Percentiles rank a stretch among this genome's conserved stretches.
Conservation (phyloP, 2,888 invertebrate genomes). For the Lamproptera curius region DNA sequence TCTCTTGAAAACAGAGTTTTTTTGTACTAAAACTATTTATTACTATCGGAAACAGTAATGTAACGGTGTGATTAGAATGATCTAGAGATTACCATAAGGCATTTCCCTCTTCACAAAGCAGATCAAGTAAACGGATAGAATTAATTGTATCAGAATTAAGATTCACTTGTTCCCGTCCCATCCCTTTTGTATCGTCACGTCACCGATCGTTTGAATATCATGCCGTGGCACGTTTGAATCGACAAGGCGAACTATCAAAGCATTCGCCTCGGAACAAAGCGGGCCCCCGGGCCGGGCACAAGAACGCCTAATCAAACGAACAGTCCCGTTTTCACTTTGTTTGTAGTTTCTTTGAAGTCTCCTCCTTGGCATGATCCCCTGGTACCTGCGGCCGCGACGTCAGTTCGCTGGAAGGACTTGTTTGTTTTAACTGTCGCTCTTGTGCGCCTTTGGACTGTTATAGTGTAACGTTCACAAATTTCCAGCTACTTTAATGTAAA, state of each 20-base stretch:
- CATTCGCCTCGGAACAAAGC: constrained; percentile 56
- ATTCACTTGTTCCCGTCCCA: not conserved
- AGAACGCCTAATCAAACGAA: constrained; percentile 74
- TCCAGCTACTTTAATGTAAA: too few species aligned
- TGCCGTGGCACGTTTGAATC: constrained; percentile 36
- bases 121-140: too few species aligned
- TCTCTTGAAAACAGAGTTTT: too few species aligned
- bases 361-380: constrained; percentile 55
- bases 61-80: too few species aligned
- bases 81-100: too few species aligned
- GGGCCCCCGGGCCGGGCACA: constrained; percentile 55
- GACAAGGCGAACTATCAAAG: constrained; percentile 57
- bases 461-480: too few species aligned
- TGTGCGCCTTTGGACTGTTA: not conserved
- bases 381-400: constrained; percentile 37
- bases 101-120: too few species aligned
- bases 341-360: constrained; percentile 68
- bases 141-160: not conserved
- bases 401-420: constrained; percentile 20
- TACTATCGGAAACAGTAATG: too few species aligned
- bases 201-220: constrained; percentile 16
- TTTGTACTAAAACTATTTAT: too few species aligned
- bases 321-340: constrained; percentile 67
- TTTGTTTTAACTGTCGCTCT: constrained; percentile 10
- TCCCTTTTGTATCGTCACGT: not conserved